phyloP scores from a whole-genome alignment of 2,113 vertebrate species.

The Mesocricetus auratus region DNA sequence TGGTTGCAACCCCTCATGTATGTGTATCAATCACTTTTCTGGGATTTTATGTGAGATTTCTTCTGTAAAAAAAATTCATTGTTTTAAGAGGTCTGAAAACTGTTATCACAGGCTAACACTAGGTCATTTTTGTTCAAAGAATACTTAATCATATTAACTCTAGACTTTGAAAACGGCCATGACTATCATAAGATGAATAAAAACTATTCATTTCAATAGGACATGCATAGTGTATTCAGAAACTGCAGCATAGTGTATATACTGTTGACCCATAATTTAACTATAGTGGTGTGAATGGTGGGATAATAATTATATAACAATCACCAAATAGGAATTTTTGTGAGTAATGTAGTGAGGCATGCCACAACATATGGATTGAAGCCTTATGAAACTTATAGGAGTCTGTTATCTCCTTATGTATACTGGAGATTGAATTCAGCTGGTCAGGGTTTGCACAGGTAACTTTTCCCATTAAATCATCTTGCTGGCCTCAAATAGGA shows the following conservation, averaged over 20 bases:
- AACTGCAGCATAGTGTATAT: neutral
- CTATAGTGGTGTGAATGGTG: neutral
- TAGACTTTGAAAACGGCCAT: neutral
- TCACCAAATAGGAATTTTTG: conserved; percentile 2
- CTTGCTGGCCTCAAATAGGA: conserved; percentile 68
- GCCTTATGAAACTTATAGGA: neutral
- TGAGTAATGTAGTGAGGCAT: neutral
- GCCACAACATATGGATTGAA: neutral
- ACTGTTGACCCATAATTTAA: neutral
- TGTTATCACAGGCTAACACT: neutral
- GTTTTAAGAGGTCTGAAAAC: neutral
- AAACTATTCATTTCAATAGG: neutral
- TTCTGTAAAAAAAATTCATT: neutral
- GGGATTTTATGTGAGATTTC: neutral
- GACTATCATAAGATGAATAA: neutral
- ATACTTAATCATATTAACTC: neutral
- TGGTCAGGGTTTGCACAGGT: neutral
- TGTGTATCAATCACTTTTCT: too few species aligned
- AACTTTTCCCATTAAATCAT: neutral
- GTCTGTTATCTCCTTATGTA: neutral
- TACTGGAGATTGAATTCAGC: neutral
- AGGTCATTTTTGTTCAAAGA: conserved; percentile 2
- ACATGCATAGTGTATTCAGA: neutral
- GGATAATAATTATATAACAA: conserved; percentile 41
- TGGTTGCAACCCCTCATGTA: neutral